Evolutionary conservation across 2,797 vertebrate species (phyloP).

Genomic region (Eidolon dupreanum): DNA sequence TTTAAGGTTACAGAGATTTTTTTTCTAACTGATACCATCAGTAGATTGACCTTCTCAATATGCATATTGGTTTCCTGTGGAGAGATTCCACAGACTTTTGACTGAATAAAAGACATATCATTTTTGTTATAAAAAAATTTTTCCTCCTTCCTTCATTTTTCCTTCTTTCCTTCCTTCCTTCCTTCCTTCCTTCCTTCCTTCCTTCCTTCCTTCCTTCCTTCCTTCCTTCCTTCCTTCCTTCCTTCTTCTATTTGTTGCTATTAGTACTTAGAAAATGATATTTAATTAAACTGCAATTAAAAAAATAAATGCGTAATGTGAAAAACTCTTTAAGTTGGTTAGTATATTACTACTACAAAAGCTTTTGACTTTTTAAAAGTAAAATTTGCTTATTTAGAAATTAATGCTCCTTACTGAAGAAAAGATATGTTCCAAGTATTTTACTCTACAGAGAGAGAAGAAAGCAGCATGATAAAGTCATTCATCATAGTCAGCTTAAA

Average conservation of each 20-base stretch:
- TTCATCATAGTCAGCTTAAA: conserved; percentile 87
- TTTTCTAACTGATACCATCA: conserved; percentile 49
- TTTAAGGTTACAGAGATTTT: not conserved
- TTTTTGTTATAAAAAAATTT: not conserved
- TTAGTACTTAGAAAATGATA: conserved; percentile 72
- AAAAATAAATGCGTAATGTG: not conserved
- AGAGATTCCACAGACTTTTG: conserved; percentile 60
- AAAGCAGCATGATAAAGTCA: conserved; percentile 81
- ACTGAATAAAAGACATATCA: conserved; percentile 56
- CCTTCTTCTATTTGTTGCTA: not conserved
- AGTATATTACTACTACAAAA: not conserved
- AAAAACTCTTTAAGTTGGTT: not conserved
- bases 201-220: not conserved
- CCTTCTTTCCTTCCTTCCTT: not conserved
- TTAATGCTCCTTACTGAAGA: conserved; percentile 78
- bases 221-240: too few species aligned
- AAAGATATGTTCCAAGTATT: conserved; percentile 82
- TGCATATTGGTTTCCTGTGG: conserved; percentile 68
- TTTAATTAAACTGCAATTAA: not conserved
- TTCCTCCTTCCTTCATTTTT: not conserved
- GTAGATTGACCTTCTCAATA: conserved; percentile 72
- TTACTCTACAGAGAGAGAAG: conserved; percentile 79
- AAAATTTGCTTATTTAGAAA: conserved; percentile 76
- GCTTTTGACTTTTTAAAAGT: conserved; percentile 73
- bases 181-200: too few species aligned